Evolutionary conservation across 1,140 invertebrate species (phyloP), one percentile per base, ranked within the genome.

Genomic region (Gryon sp.): DNA sequence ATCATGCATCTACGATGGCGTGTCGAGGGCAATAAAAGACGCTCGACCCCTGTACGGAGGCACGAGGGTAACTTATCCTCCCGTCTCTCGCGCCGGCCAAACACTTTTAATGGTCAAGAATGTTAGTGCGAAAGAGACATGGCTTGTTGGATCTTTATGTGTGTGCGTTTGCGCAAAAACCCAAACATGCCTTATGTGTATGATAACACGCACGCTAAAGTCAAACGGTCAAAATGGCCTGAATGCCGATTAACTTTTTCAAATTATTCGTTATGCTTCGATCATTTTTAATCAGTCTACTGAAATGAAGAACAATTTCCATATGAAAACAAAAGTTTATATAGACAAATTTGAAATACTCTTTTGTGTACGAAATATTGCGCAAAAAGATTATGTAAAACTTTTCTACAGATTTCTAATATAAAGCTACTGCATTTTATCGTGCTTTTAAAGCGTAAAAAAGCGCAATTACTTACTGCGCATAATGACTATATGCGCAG

Each of bases 1-100:
- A 41, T 63, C 59, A 43, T 63, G 57, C 32, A 73, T 73, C 69
- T 57, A 50, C 43, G 50, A 63, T 63, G 50, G 69, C 69, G 69
- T 73, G 69, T 18, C 52, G 38, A 48, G 26, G 38, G 69, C 57
- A 73, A 73, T 73, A 73, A 73, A 73, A 73, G 69, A 73, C 69
- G 69, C 14, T 57, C 69, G 20, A 60, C 69, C 69, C 59, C 46
- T 62, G 55, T 36, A 30, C 15, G 12, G 28, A 62, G 41, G 19
- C 9, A 62, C 52, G 70, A 48, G 70, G 70, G 69, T 52, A 59
- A 60, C 28, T 65, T 65, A 59, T 46, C 19, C n/a, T n/a, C 53
- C 52, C 36, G 26, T 16, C n/a, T 69, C 34, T 40, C 32, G 32
- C n/a, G n/a, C n/a, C 48, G 28, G 16, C n/a, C n/a, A 7, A 50